Conservation (phyloP, 2,113 vertebrate species). For the Lates calcarifer region DNA sequence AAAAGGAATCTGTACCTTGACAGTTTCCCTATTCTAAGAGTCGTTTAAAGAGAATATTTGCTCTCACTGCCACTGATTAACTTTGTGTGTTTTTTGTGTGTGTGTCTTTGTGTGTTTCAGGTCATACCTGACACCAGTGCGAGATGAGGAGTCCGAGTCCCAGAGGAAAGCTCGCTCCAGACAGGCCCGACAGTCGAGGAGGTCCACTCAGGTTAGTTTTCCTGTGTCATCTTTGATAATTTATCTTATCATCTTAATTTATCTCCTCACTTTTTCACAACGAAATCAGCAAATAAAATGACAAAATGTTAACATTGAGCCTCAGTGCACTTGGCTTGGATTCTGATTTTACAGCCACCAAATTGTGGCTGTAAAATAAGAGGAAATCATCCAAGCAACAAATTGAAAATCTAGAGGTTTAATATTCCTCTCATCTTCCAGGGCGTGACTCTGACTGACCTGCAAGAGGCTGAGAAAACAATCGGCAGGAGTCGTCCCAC, state of each 20-base stretch:
- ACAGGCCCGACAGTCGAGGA: slow-evolving; percentile 97
- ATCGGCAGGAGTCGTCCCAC: slow-evolving; percentile 91
- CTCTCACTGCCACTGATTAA: neutral
- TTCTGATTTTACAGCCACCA: no score
- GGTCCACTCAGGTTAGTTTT: slow-evolving; percentile 93
- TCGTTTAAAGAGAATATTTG: no score
- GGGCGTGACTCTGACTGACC: slow-evolving; percentile 98
- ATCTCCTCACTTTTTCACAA: neutral
- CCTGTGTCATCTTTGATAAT: neutral
- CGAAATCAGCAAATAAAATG: no score
- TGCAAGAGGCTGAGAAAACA: slow-evolving; percentile 99
- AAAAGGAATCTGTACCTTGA: neutral
- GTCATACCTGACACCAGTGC: slow-evolving; percentile 98
- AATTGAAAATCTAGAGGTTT: neutral
- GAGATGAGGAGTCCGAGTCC: slow-evolving; percentile 98
- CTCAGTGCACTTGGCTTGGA: no score
- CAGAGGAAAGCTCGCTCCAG: slow-evolving; percentile 99
- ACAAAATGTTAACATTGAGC: no score
- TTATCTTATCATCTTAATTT: neutral
- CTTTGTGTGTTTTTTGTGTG: neutral
- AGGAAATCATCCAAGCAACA: no score
- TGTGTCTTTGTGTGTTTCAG: slow-evolving; percentile 72
- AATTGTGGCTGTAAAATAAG: neutral
- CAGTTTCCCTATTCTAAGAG: neutral
- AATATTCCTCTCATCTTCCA: slow-evolving; percentile 60